Evolutionary conservation across 2,113 vertebrate species (phyloP).

Genomic region (Hyperopisus bebe): DNA sequence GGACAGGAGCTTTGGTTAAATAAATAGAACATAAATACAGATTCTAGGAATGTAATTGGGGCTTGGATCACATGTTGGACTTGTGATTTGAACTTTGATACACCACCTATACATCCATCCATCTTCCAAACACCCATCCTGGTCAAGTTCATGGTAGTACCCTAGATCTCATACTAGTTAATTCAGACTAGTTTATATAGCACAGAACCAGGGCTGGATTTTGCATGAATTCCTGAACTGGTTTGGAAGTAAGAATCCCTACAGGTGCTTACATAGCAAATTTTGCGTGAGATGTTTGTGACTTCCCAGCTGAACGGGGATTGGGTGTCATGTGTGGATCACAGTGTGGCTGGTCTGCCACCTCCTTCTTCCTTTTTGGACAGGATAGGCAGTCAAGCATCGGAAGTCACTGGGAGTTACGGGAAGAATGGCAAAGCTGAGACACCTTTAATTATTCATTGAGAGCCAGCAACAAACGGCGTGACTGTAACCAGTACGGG

Average conservation of each 20-base stretch:
- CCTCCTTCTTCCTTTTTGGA: constrained; percentile 48
- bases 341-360: constrained; percentile 52
- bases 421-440: constrained; percentile 51
- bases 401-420: constrained; percentile 28
- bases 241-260: too few species aligned
- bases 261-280: constrained; percentile 30
- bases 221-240: background rate
- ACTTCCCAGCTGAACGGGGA: constrained; percentile 66
- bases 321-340: constrained; percentile 47
- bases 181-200: background rate
- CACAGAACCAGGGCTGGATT: background rate
- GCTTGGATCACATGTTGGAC: background rate
- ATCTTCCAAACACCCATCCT: background rate
- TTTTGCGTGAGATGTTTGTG: constrained; percentile 36
- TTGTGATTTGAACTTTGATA: background rate
- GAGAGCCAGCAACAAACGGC: constrained; percentile 80
- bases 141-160: background rate
- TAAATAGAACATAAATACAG: background rate
- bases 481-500: constrained; percentile 70
- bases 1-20: background rate
- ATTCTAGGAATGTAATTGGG: background rate
- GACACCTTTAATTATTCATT: constrained; percentile 88
- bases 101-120: background rate
- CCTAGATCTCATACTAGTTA: background rate
- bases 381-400: constrained; percentile 46